Conservation (phyloP, 1,140 invertebrate species). For the Carposina sasakii region DNA sequence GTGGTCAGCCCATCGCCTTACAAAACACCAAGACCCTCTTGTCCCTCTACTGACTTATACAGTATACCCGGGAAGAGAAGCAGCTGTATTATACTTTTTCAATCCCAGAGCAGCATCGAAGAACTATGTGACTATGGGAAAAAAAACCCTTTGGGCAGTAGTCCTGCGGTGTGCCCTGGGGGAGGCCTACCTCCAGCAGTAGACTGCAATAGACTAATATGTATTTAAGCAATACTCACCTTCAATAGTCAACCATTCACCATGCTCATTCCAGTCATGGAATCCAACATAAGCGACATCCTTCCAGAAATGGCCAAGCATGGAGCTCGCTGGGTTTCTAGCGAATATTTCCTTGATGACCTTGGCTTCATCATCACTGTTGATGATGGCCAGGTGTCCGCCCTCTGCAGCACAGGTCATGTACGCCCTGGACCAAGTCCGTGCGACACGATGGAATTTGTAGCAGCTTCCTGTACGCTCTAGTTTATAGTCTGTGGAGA, state of each 20-base stretch:
- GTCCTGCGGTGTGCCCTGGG: no score
- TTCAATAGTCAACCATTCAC: conserved; percentile 33
- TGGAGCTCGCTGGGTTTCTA: conserved; percentile 14
- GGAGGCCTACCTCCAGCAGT: not conserved
- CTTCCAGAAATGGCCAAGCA: conserved; percentile 26
- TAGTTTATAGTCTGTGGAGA: no score
- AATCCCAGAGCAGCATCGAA: not conserved
- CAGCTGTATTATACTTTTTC: no score
- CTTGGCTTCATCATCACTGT: conserved; percentile 21
- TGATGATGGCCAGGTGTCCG: conserved; percentile 33
- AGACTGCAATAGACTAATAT: not conserved
- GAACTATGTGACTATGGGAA: not conserved
- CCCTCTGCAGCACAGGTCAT: conserved; percentile 33
- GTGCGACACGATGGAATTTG: conserved; percentile 31
- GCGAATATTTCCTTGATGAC: conserved; percentile 11
- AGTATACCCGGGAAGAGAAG: no score
- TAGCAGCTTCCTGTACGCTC: conserved; percentile 27
- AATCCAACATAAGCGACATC: conserved; percentile 35
- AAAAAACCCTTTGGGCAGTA: no score
- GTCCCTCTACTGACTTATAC: no score
- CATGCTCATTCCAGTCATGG: conserved; percentile 28
- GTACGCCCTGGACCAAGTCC: conserved; percentile 31
- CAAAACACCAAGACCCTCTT: no score
- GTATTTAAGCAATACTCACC: conserved; percentile 22
- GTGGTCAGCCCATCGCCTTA: no score